Evolutionary conservation across 64 coral and sea anemone species (phyloP).

Genomic region (Hydrozoanthus tunicans): DNA sequence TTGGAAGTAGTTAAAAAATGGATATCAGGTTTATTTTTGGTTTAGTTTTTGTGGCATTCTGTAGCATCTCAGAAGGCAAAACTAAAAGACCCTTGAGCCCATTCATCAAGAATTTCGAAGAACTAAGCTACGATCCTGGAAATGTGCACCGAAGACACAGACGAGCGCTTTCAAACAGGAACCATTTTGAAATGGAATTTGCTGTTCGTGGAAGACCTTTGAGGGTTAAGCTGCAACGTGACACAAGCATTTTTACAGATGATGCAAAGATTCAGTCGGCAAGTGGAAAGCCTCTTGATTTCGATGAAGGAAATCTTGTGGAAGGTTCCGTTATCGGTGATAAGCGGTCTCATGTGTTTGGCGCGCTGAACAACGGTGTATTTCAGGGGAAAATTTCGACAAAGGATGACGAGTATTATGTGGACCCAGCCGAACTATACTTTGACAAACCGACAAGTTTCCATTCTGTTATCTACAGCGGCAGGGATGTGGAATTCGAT

Average conservation of each 20-base stretch:
- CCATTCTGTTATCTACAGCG: slow-evolving; percentile 95
- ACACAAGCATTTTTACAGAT: slow-evolving; percentile 70
- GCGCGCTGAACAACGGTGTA: slow-evolving; percentile 77
- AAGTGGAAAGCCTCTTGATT: slow-evolving; percentile 71
- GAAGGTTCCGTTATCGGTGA: slow-evolving; percentile 79
- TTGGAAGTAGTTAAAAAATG: slow-evolving; percentile 21
- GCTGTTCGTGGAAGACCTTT: slow-evolving; percentile 68
- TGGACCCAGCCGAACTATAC: slow-evolving; percentile 84
- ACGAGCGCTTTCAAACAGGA: slow-evolving; percentile 53
- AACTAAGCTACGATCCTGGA: slow-evolving; percentile 65
- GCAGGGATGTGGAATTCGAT: slow-evolving; percentile 75
- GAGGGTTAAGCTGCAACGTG: slow-evolving; percentile 63
- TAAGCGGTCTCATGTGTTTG: slow-evolving; percentile 77
- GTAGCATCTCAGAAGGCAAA: slow-evolving; percentile 21
- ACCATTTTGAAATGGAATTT: slow-evolving; percentile 79
- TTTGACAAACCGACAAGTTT: slow-evolving; percentile 65
- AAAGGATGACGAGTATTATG: slow-evolving; percentile 67
- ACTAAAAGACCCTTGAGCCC: slow-evolving; percentile 25
- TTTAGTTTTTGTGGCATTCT: slow-evolving; percentile 49
- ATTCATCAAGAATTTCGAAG: slow-evolving; percentile 83
- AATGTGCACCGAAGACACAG: slow-evolving; percentile 53
- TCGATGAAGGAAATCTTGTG: slow-evolving; percentile 77
- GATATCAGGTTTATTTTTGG: slow-evolving; percentile 41
- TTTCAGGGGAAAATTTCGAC: slow-evolving; percentile 92
- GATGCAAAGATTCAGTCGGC: slow-evolving; percentile 82